These are phyloP conservation scores for Mythimna lalbum DNA, from an alignment of 2,888 invertebrate species.

Conservation along the genomic window DNA sequence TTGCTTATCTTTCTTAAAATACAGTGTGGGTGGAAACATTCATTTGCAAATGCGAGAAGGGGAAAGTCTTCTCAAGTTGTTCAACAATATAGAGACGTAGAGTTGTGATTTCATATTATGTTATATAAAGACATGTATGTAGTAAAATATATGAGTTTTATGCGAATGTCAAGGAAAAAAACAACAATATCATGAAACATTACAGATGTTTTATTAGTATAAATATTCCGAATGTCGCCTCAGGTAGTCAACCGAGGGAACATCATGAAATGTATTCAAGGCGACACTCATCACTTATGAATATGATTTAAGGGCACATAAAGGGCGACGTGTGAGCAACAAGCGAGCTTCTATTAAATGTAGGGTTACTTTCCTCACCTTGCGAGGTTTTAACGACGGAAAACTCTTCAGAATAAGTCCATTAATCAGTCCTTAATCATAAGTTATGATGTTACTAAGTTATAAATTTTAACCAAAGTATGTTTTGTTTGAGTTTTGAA, in stretches of 20 bases:
- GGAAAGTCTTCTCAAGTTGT: neutral
- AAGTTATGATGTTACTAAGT: constrained; percentile 3
- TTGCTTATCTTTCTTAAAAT: neutral
- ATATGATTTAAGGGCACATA: constrained; percentile 62
- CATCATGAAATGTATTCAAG: constrained; percentile 62
- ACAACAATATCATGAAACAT: constrained; percentile 41
- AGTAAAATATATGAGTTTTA: neutral
- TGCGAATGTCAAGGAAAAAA: constrained; percentile 23
- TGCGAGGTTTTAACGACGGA: neutral
- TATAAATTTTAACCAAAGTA: neutral
- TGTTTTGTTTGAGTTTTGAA: neutral
- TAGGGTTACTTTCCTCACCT: constrained; percentile 45
- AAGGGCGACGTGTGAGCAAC: constrained; percentile 53
- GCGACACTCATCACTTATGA: constrained; percentile 64
- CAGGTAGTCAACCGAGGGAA: constrained; percentile 43
- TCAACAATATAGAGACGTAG: neutral
- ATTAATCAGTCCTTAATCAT: constrained; percentile 25
- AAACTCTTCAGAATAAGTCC: constrained; percentile 23
- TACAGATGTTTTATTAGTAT: constrained; percentile 55
- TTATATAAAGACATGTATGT: neutral
- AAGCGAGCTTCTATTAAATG: constrained; percentile 51
- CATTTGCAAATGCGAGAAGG: neutral
- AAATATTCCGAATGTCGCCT: constrained; percentile 58
- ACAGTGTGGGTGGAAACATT: neutral
- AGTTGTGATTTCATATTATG: neutral